These are phyloP conservation scores for Hyposoter dolosus DNA, from an alignment of 2,888 invertebrate genomes.

Conservation along the genomic window DNA sequence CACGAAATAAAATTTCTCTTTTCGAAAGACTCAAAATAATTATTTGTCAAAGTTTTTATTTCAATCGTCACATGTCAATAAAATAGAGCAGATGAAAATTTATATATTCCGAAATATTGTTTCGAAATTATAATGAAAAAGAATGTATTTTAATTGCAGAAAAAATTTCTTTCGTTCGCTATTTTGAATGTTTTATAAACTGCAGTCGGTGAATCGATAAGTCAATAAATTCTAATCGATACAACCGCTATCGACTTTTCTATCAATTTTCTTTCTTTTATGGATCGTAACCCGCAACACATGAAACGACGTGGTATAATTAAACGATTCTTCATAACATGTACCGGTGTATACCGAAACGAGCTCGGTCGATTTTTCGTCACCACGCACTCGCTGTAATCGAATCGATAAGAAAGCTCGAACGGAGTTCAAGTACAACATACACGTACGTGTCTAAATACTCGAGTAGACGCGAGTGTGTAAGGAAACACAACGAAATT, in stretches of 20 bases:
- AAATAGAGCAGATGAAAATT: background rate
- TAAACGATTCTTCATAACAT: constrained; percentile 15
- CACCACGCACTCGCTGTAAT: constrained; percentile 13
- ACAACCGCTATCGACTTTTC: background rate
- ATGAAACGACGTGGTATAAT: background rate
- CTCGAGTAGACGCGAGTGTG: background rate
- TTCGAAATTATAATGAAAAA: background rate
- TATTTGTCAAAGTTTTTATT: background rate
- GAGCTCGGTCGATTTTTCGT: constrained; percentile 14
- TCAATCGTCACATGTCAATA: background rate
- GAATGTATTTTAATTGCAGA: background rate
- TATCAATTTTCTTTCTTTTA: background rate
- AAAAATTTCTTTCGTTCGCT: background rate
- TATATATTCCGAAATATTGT: background rate
- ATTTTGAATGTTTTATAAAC: background rate
- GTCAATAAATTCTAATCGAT: background rate
- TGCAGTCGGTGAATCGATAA: background rate
- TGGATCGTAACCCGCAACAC: background rate
- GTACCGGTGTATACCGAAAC: background rate
- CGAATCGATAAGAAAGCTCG: constrained; percentile 38
- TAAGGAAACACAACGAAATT: background rate
- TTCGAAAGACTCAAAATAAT: too few relatives aligned
- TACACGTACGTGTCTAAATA: background rate
- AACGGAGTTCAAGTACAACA: constrained; percentile 19
- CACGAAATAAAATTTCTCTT: background rate